Percentiles rank a stretch among this genome's conserved stretches.
These are phyloP conservation scores for Phainopepla nitens DNA, from an alignment of 2,113 vertebrate species.

Conservation along the genomic window DNA sequence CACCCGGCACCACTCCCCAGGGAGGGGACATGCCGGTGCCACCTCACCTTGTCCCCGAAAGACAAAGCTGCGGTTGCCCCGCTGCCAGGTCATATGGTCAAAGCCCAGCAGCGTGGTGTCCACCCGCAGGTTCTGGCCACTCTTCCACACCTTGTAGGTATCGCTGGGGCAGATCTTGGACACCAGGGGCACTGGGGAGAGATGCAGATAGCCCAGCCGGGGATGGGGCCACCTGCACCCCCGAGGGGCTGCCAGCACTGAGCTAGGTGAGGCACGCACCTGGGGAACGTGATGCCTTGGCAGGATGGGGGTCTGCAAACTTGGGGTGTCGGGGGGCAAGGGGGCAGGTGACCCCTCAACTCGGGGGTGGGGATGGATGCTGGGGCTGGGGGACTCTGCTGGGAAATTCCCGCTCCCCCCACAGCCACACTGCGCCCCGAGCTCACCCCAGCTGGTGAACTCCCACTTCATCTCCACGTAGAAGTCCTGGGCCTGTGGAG, in stretches of 20 bases:
- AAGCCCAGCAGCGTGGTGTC: slow-evolving; percentile 96
- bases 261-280: not conserved
- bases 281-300: fast-evolving
- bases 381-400: not conserved
- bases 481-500: slow-evolving; percentile 89
- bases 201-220: not conserved
- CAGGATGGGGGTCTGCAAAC: not conserved
- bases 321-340: not conserved
- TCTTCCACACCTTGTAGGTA: slow-evolving; percentile 98
- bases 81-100: slow-evolving; percentile 98
- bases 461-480: slow-evolving; percentile 99
- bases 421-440: fast-evolving
- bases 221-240: not conserved
- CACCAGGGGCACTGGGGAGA: slow-evolving; percentile 87
- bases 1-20: fast-evolving
- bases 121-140: slow-evolving; percentile 92
- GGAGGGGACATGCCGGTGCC: fast-evolving
- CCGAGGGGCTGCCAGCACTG: fast-evolving
- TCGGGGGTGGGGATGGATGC: not conserved
- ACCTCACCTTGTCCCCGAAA: slow-evolving; percentile 90
- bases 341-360: not conserved
- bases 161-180: slow-evolving; percentile 98
- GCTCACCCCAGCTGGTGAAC: slow-evolving; percentile 96
- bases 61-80: slow-evolving; percentile 94
- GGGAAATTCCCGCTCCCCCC: not conserved